Evolutionary conservation across 2,113 vertebrate genomes (phyloP), one percentile per base, ranked within the genome.

Genomic region (Sylvietta virens): DNA sequence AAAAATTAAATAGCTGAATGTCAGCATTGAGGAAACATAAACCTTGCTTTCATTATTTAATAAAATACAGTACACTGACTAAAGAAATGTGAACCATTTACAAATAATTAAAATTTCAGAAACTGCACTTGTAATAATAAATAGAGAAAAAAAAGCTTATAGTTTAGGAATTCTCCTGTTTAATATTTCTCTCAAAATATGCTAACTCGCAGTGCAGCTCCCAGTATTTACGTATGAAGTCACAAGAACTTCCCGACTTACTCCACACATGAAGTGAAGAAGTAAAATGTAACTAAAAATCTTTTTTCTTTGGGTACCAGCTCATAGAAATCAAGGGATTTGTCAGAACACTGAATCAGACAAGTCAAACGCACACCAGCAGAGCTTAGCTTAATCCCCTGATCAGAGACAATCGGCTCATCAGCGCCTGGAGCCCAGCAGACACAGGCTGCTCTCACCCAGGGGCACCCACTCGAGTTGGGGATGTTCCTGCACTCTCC

Each of bases 1-100:
- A 90, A 95, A 94, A 71, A 90, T 88, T 95, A 85, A 94, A 86
- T 62, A 88, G 71, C n/a, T 88, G 81, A 95, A 73, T 70, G 40
- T 83, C 78, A 69, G 53, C 83, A 88, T 54, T 83, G 60, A 92
- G 70, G 51, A 96, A 95, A 92, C 33, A 56, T 65, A 87, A 82
- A 44, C 42, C 33, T 89, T 69, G 15, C 81, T 90, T 93, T 92
- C 61, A 64, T 84, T 92, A 82, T 80, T 92, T 81, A 88, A 92
- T n/a, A 86, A 86, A 93, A 71, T 69, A 69, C 11, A 33, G 17
- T 58, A 62, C 51, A 70, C 18, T 86, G 40, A 87, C 31, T 81
- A 64, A 47, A 80, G 60, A 82, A 97, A 89, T 30, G 7, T 44
- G 62, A 96, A 77, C 26, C 39, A 31, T 33, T 33, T 65, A 78